Conservation (phyloP, 2,797 vertebrate genomes). For the Salmo trutta region DNA sequence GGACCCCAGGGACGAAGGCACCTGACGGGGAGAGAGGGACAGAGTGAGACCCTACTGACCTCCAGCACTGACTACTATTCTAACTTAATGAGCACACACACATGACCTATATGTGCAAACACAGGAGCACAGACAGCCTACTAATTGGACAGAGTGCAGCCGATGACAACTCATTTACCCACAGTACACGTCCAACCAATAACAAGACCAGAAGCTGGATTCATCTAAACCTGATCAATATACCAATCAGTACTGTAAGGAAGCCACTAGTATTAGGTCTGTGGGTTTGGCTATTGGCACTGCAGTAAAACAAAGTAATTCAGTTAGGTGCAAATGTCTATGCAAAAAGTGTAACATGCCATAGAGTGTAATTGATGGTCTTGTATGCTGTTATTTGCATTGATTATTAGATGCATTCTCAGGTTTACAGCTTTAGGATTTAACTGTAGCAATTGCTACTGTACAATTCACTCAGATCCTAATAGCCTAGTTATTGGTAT, state of each 20-base stretch:
- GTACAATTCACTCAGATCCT: no score
- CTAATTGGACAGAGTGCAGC: no score
- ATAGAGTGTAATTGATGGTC: no score
- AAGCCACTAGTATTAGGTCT: neutral
- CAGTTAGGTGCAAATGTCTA: neutral
- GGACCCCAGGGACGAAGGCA: constrained; percentile 90
- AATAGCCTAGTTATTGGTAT: no score
- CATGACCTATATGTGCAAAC: no score
- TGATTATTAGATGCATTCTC: no score
- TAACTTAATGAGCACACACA: neutral
- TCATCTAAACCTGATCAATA: neutral
- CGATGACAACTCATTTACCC: neutral
- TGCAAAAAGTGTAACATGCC: neutral
- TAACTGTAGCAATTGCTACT: no score
- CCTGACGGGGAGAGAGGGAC: constrained; percentile 65
- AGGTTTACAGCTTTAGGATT: no score
- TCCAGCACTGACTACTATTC: neutral
- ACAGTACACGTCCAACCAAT: neutral
- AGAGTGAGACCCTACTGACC: neutral
- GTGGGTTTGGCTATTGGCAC: neutral
- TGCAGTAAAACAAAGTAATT: neutral
- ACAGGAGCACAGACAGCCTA: no score
- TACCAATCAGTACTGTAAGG: neutral
- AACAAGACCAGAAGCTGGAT: neutral
- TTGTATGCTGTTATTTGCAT: no score